Evolutionary conservation across 1,140 invertebrate genomes (phyloP), one percentile per base, ranked within the genome.

Genomic region (Adoxophyes honmai): DNA sequence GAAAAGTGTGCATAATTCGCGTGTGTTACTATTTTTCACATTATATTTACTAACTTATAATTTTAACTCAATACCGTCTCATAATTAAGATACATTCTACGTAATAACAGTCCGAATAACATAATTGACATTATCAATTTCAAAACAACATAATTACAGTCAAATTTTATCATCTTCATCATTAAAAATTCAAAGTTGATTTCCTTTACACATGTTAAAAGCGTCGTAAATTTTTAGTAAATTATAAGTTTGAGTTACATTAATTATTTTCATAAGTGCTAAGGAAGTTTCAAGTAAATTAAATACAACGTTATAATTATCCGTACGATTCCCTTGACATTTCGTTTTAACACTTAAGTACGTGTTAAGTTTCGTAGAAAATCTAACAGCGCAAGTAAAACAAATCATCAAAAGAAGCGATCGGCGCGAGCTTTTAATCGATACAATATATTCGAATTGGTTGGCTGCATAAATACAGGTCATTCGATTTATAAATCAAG

Each of bases 401-500:
- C 65, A 65, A 64, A 69, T 66, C 58, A 60, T 66, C 60, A 62
- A 62, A 66, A 52, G 38, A 64, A 64, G 57, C 57, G 33, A 58
- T 61, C 53, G 39, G 51, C 60, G 52, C 55, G 62, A 69, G 64
- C 64, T 75, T 74, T 73, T 77, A 76, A 78, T 82, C 64, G 72
- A 73, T 73, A 71, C 59, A 75, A 72, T 77, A 63, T 77, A 81
- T 78, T 75, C 63, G 62, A 78, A 66, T 79, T 73, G 70, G 73
- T 80, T 67, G 57, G 38, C 63, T 63, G 59, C 67, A 60, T 78
- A 83, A 84, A 85, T 82, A 81, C 76, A 74, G 85, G 81, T 83
- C 78, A 81, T 73, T 80, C 76, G 70, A 73, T 80, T 75, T 79
- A 86, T 88, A 88, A 88, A 88, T 88, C 85, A 86, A 76, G 64